Evolutionary conservation across 2,113 vertebrate genomes (phyloP), one percentile per base, ranked within the genome.

Genomic region (Fulmarus glacialis): DNA sequence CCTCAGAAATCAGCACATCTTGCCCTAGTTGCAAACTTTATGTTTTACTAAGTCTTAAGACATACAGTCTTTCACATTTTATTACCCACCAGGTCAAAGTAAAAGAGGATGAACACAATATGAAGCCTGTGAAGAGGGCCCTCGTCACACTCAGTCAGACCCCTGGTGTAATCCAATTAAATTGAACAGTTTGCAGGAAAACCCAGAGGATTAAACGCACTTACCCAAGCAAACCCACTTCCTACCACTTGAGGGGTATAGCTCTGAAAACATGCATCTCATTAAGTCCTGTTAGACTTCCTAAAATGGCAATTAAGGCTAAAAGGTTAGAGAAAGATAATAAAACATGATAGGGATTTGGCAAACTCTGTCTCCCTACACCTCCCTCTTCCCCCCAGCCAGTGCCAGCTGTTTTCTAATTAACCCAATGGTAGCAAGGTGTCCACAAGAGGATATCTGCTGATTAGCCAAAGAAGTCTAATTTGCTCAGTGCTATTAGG

Each of bases 261-360:
- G 72, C 55, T 81, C 74, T 73, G 93, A 93, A 82, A 92, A 83
- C 45, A 82, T 83, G 62, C 75, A 91, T 91, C 45, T 92, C 73
- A 92, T 96, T 95, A 88, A 95, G 71, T 90, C 5, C 11, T 30
- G 70, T 81, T 92, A 77, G 48, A 48, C 66, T 50, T 92, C 55
- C 86, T 91, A 71, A 94, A 73, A 97, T 96, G 96, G 90, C 95
- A 96, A 92, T 97, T 95, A 97, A 93, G 94, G 87, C 55, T 63
- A 90, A 93, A 95, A 85, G 75, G 90, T 94, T 86, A 89, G 92
- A 84, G 89, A 81, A 92, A 94, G 96, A 96, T 94, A 87, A 92
- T 36, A 88, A 79, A 78, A 77, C 38, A n/a, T 56, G 63, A 72
- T 6, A 81, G 70, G 42, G 67, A 96, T 82, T 78, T 3, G 0